phyloP scores from a whole-genome alignment of 1,140 invertebrate species.

The Nasonia longicornis region DNA sequence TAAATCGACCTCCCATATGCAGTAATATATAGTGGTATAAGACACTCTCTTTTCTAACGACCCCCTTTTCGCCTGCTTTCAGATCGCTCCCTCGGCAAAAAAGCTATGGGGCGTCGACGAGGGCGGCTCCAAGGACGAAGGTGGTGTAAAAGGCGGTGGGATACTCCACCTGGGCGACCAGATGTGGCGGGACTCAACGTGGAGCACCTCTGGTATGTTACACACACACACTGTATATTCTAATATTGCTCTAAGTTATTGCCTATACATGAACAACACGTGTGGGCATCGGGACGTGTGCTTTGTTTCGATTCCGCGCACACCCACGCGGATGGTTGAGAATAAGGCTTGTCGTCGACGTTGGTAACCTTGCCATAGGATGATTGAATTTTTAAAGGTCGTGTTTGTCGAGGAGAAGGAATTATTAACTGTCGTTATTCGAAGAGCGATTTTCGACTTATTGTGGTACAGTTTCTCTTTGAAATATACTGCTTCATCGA shows the following conservation, averaged over 20 bases:
- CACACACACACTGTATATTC: neutral
- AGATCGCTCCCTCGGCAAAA: conserved; percentile 88
- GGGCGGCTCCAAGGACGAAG: conserved; percentile 76
- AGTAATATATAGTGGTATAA: neutral
- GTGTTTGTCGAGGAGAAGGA: neutral
- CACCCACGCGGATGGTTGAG: neutral
- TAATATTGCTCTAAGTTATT: neutral
- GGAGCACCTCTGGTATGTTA: conserved; percentile 82
- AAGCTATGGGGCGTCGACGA: conserved; percentile 88
- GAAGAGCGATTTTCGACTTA: too few species aligned
- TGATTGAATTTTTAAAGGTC: neutral
- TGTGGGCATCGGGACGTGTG: neutral
- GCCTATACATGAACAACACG: neutral
- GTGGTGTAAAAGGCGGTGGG: conserved; percentile 70
- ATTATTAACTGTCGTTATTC: neutral
- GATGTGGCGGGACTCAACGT: conserved; percentile 88
- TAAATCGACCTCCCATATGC: conserved; percentile 36
- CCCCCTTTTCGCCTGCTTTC: conserved; percentile 66
- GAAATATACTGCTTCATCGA: neutral
- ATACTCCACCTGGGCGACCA: conserved; percentile 85
- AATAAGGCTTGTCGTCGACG: neutral
- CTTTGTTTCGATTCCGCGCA: neutral
- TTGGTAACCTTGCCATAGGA: neutral
- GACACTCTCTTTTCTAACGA: conserved; percentile 43
- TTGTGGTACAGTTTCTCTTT: too few species aligned